Base-by-base conservation (phyloP, 2,797 vertebrate species). In the Centroberyx gerrardi region DNA sequence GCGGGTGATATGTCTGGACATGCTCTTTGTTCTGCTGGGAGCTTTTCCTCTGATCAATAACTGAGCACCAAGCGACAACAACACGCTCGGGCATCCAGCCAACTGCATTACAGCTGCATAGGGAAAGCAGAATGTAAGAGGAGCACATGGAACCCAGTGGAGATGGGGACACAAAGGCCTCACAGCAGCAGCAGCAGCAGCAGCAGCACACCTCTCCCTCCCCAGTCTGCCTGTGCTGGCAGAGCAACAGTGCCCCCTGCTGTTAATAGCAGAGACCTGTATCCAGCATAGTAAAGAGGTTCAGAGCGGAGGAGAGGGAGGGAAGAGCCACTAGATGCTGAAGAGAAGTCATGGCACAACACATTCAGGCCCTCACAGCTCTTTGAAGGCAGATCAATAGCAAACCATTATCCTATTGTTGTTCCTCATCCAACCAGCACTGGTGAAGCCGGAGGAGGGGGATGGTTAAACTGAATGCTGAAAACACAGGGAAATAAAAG, bases 381-480 rank as follows among this genome's bases (percentile, higher is more conserved):
- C 89, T 90, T 88, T 91, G 89, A 93, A 89, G 88, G 87, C 83
- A 81, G 91, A 93, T 94, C 92, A 92, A 93, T 93, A 93, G 79
- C 79, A 77, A 91, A 92, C 90, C 88, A 92, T 94, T 92, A 93
- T 90, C 88, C 88, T 86, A 90, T 92, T 92, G 92, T 93, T 93
- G 91, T 90, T 92, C 87, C 87, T 92, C 88, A 87, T 91, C 88
- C 87, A 89, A 90, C 90, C 88, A 91, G 89, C 80, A 79, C 90
- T 74, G 87, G 85, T 83, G 87, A 85, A 83, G 91, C 86, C 81
- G 62, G 82, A 86, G 87, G 85, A 82, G 83, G 90, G 88, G 88
- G 89, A 85, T 84, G 88, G 86, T 89, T 84, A 60, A 81, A 89
- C 74, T 70, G 68, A 85, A 83, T 7, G 62, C 82, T 89, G 77